These are phyloP conservation scores for Stomorhina lunata DNA, from an alignment of 2,888 invertebrate species.

Conservation along the genomic window DNA sequence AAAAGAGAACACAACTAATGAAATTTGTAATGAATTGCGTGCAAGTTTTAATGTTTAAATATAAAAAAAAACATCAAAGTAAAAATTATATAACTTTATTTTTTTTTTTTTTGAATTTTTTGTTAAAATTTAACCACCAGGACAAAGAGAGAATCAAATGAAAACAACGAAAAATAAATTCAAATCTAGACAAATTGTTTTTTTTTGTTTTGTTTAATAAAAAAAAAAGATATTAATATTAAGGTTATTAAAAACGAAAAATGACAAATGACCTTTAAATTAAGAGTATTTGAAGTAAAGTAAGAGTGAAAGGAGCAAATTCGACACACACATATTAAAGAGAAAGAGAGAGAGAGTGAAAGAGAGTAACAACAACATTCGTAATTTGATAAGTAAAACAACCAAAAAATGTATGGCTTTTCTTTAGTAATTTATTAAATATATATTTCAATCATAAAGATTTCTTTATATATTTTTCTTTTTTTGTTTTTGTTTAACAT, in stretches of 20 bases:
- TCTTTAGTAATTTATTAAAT: conserved; percentile 55
- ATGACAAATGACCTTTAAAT: conserved; percentile 47
- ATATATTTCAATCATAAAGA: conserved; percentile 57
- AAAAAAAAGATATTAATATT: not conserved
- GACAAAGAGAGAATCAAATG: conserved; percentile 38
- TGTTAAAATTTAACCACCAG: conserved; percentile 53
- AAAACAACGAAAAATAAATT: not conserved
- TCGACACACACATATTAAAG: conserved; percentile 19
- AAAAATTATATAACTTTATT: conserved; percentile 16
- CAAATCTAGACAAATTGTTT: not conserved
- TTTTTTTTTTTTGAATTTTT: too few species aligned
- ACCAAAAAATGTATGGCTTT: conserved; percentile 63
- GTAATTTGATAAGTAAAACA: conserved; percentile 62
- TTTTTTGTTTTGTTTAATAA: not conserved
- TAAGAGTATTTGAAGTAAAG: conserved; percentile 14
- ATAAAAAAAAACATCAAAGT: conserved; percentile 30
- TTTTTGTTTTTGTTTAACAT: conserved; percentile 50
- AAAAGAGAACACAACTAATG: conserved; percentile 34
- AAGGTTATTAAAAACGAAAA: conserved; percentile 32
- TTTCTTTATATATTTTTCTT: conserved; percentile 31
- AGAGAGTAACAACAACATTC: conserved; percentile 59
- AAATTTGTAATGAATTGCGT: conserved; percentile 48
- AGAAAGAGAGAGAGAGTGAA: conserved; percentile 33
- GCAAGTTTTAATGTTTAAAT: conserved; percentile 48
- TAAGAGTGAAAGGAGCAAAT: conserved; percentile 43